phyloP scores from a whole-genome alignment of 2,888 invertebrate genomes.

The Oscheius sp. region DNA sequence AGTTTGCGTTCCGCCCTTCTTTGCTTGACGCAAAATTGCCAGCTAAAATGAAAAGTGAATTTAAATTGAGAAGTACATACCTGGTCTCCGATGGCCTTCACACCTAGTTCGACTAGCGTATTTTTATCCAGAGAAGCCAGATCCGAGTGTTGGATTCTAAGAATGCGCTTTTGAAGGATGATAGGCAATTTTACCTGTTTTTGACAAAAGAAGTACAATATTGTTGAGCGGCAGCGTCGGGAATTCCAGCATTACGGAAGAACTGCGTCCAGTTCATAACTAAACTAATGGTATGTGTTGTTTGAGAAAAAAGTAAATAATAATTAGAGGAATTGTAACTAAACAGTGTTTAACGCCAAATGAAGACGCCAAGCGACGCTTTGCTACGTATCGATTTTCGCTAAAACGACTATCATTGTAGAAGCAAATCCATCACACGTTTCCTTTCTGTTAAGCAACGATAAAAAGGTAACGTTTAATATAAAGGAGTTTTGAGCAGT shows the following conservation, averaged over 20 bases:
- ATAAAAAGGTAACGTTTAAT: background rate
- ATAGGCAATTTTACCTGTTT: conserved; percentile 40
- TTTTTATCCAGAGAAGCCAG: conserved; percentile 60
- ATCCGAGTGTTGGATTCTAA: conserved; percentile 57
- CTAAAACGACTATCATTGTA: too few species aligned
- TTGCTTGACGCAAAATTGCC: conserved; percentile 11
- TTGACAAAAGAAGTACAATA: conserved; percentile 45
- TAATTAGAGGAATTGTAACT: too few species aligned
- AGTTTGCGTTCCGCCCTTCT: conserved; percentile 6
- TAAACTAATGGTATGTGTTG: background rate
- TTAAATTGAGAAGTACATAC: conserved; percentile 36
- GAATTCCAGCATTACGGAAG: conserved; percentile 55
- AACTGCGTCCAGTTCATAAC: conserved; percentile 45
- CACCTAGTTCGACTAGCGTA: conserved; percentile 56
- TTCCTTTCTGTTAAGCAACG: background rate
- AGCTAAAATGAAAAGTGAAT: background rate
- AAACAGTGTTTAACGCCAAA: too few species aligned
- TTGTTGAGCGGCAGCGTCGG: conserved; percentile 44
- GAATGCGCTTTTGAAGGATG: conserved; percentile 14
- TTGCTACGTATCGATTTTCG: too few species aligned
- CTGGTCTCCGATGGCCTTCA: conserved; percentile 62
- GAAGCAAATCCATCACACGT: too few species aligned
- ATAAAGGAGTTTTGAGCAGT: too few species aligned
- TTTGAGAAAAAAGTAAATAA: background rate
- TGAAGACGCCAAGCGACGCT: too few species aligned